phyloP scores from a whole-genome alignment of 2,113 vertebrate species.

The Boleophthalmus pectinirostris region DNA sequence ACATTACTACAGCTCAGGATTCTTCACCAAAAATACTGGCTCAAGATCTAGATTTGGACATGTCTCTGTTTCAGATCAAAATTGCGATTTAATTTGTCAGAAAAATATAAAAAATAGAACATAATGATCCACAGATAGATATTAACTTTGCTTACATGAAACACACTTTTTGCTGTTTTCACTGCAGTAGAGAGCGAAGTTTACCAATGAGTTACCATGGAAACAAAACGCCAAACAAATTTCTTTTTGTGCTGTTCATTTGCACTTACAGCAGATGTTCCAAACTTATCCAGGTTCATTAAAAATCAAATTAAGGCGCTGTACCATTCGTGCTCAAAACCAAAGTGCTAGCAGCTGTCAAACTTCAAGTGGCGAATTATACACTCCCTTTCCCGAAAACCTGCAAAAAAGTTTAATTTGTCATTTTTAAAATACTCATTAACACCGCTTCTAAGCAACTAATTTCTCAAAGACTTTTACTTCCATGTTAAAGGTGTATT shows the following conservation, averaged over 20 bases:
- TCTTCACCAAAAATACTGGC: too few species aligned
- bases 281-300: background rate
- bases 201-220: background rate
- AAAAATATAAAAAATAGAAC: too few species aligned
- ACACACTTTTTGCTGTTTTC: background rate
- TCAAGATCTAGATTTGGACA: too few species aligned
- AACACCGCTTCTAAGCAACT: background rate
- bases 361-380: background rate
- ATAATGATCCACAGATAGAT: too few species aligned
- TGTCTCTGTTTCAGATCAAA: too few species aligned
- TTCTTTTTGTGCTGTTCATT: background rate
- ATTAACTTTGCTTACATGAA: too few species aligned
- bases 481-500: too few species aligned
- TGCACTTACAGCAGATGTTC: slow-evolving; percentile 1
- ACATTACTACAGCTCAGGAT: too few species aligned
- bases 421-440: background rate
- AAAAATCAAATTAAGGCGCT: background rate
- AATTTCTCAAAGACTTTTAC: background rate
- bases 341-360: background rate
- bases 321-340: background rate
- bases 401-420: background rate
- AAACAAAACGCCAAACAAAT: background rate
- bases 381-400: background rate
- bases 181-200: background rate
- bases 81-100: too few species aligned